Base-by-base conservation (phyloP, 2,797 vertebrate species). In the Neosalanx taihuensis region DNA sequence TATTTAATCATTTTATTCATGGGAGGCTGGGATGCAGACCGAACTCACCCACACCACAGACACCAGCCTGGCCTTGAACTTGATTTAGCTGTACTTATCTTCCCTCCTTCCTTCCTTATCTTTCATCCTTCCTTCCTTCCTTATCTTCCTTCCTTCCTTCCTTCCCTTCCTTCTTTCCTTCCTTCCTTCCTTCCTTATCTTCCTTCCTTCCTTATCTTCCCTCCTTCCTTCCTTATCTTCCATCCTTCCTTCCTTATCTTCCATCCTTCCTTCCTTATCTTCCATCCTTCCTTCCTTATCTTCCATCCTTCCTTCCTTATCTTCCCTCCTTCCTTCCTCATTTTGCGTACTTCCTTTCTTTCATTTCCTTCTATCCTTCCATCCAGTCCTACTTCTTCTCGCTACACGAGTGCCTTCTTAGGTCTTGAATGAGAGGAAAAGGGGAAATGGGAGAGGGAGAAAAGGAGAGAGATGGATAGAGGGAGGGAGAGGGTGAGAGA, bases 1-100 rank as follows among this genome's bases (percentile, higher is more conserved):
- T 91, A 92, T 92, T 88, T 88, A 91, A 92, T 93, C 91, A 92
- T 92, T 92, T 92, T n/a, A 93, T 93, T 93, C 87, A 93, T 93
- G 90, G 83, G 74, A 83, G 67, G 80, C 86, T 84, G 65, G 17
- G 84, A 87, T 85, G 80, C 84, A 70, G 81, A 78, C 84, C 83
- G 88, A 91, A 90, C 88, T 88, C 87, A 89, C 79, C 80, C 81
- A 81, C 70, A 67, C 65, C 73, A 62, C 74, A 33, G 72, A n/a
- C 37, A 5, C 17, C 66, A n/a, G 29, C 30, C 59, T 64, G 73
- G 84, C 76, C 80, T 76, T 23, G 70, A 86, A 86, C 85, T 76
- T 67, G 78, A 85, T 87, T 88, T 81, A 82, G 37, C 69, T 69
- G 79, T 75, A 77, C 73, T 79, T 26, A 9, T 3, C n/a, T 82